A percentile compares a stretch with the other conserved stretches of the same genome.
These are phyloP conservation scores for Pyxicephalus adspersus DNA, from an alignment of 2,113 vertebrate species.

Conservation along the genomic window DNA sequence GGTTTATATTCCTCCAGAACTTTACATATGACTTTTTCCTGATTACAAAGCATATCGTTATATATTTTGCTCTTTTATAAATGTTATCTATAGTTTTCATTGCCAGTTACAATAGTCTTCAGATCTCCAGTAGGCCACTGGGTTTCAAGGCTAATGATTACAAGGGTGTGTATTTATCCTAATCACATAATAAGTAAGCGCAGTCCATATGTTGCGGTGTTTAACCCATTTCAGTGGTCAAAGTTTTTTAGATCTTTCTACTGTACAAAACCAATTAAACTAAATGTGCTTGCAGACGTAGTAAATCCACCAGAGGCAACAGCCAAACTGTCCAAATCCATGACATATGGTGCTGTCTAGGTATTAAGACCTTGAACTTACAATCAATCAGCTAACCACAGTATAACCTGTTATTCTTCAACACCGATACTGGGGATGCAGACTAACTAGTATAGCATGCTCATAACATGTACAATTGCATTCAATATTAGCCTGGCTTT, in stretches of 20 bases:
- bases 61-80: too few species aligned
- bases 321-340: constrained; percentile 27
- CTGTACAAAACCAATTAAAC: constrained; percentile 25
- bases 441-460: too few species aligned
- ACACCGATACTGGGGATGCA: too few species aligned
- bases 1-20: too few species aligned
- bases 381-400: background rate
- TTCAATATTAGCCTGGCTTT: too few species aligned
- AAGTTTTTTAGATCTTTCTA: background rate
- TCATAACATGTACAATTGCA: too few species aligned
- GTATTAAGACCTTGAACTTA: constrained; percentile 14
- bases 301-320: constrained; percentile 5
- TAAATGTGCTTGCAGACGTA: background rate
- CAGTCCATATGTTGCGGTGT: constrained; percentile 8
- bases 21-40: too few species aligned
- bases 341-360: constrained; percentile 42
- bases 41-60: too few species aligned
- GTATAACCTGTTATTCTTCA: too few species aligned
- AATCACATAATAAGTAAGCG: constrained; percentile 3
- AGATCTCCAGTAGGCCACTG: background rate
- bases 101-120: background rate
- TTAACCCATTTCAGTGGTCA: constrained; percentile 1
- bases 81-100: too few species aligned
- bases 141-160: background rate
- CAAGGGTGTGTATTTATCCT: background rate